These are phyloP conservation scores for Yponomeuta evonymella DNA, from an alignment of 2,888 invertebrate species.

Conservation along the genomic window DNA sequence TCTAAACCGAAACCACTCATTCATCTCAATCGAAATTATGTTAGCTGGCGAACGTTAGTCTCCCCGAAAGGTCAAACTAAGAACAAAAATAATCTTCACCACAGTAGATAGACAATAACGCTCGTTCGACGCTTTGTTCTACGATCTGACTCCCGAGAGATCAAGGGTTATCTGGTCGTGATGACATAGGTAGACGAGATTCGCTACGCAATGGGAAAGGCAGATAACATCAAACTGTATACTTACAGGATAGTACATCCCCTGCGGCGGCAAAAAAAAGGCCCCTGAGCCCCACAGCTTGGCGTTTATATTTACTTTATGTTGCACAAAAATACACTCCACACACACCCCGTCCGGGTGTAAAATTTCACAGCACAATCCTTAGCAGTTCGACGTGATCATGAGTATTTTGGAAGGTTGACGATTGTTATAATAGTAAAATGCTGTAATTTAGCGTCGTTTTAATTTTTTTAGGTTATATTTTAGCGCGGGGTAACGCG, in stretches of 20 bases:
- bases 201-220: neutral
- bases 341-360: conserved; percentile 66
- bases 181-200: conserved; percentile 5
- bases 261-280: conserved; percentile 97
- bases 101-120: neutral
- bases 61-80: neutral
- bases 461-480: conserved; percentile 69
- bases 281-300: conserved; percentile 98
- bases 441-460: conserved; percentile 52
- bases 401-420: conserved; percentile 61
- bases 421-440: conserved; percentile 24
- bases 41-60: no score
- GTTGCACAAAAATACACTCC: conserved; percentile 76
- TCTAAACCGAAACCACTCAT: neutral
- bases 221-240: conserved; percentile 23
- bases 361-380: conserved; percentile 64
- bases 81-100: neutral
- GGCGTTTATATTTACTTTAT: conserved; percentile 84
- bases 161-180: conserved; percentile 14
- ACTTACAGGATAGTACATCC: conserved; percentile 98
- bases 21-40: neutral
- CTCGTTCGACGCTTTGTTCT: conserved; percentile 3
- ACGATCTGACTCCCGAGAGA: neutral
- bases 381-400: conserved; percentile 66
- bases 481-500: conserved; percentile 70